A percentile compares a stretch with the other conserved stretches of the same genome.
Conservation (phyloP, 1,140 invertebrate genomes). For the Drosophila serrata region DNA sequence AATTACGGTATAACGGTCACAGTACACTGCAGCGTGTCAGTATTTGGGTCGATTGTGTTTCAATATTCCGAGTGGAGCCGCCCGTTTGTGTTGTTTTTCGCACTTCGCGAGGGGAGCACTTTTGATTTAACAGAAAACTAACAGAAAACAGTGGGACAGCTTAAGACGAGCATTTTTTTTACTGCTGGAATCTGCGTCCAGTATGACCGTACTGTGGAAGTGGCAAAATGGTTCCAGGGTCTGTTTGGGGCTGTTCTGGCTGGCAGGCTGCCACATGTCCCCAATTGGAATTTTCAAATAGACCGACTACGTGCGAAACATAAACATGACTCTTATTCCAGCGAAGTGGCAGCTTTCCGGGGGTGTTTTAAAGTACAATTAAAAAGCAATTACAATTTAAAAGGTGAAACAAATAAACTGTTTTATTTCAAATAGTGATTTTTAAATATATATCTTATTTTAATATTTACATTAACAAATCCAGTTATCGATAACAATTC, state of each 20-base stretch:
- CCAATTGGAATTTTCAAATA: not conserved
- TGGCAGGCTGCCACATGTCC: conserved; percentile 2
- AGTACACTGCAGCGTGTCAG: not conserved
- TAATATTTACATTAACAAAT: not conserved
- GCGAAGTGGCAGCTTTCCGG: not conserved
- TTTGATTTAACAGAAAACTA: conserved; percentile 15
- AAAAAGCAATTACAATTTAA: not conserved
- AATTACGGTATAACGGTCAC: conserved; percentile 24
- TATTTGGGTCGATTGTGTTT: conserved; percentile 1
- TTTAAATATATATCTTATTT: not conserved
- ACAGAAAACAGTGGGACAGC: conserved; percentile 31
- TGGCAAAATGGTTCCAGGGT: conserved; percentile 4
- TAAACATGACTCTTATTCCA: conserved; percentile 3
- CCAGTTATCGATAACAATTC: conserved; percentile 2
- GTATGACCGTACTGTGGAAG: conserved; percentile 40
- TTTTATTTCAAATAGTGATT: not conserved
- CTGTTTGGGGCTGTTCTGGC: not conserved
- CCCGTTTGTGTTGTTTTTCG: conserved; percentile 5
- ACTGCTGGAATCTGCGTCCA: conserved; percentile 42
- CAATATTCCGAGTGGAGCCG: conserved; percentile 1
- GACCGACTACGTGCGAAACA: not conserved
- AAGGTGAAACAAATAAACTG: not conserved
- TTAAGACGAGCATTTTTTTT: conserved; percentile 39
- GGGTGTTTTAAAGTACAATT: not conserved
- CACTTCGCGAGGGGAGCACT: conserved; percentile 5